Conservation (phyloP, 1,140 invertebrate species). For the Philopotamus ludificatus region DNA sequence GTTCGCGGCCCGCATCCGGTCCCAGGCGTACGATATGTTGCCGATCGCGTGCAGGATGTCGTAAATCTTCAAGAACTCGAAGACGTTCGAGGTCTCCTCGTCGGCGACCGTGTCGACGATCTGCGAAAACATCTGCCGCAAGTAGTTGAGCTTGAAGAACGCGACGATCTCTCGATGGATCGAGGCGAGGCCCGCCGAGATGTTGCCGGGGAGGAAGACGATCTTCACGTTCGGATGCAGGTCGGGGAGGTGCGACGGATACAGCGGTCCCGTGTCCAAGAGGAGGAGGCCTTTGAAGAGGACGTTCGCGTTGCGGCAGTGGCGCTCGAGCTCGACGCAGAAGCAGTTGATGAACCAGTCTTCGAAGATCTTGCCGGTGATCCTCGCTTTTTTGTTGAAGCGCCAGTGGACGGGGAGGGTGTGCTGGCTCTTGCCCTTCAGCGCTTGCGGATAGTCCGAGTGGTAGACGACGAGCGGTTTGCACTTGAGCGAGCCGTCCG, state of each 20-base stretch:
- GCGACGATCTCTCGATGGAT: neutral
- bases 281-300: neutral
- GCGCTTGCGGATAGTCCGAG: conserved; percentile 44
- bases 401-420: conserved; percentile 47
- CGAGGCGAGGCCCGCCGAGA: neutral
- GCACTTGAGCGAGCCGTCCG: conserved; percentile 45
- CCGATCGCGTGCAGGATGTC: neutral
- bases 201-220: neutral
- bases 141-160: neutral
- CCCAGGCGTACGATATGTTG: neutral
- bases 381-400: conserved; percentile 48
- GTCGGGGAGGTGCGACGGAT: neutral
- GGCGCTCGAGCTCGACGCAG: neutral
- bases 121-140: neutral
- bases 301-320: neutral
- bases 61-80: neutral
- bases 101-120: neutral
- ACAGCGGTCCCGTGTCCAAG: neutral
- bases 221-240: neutral
- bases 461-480: conserved; percentile 49
- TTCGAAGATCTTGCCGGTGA: conserved; percentile 46
- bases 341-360: conserved; percentile 38
- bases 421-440: conserved; percentile 45
- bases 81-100: neutral
- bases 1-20: neutral